phyloP scores from a whole-genome alignment of 1,140 invertebrate species.

The Rhopalosiphum maidis region DNA sequence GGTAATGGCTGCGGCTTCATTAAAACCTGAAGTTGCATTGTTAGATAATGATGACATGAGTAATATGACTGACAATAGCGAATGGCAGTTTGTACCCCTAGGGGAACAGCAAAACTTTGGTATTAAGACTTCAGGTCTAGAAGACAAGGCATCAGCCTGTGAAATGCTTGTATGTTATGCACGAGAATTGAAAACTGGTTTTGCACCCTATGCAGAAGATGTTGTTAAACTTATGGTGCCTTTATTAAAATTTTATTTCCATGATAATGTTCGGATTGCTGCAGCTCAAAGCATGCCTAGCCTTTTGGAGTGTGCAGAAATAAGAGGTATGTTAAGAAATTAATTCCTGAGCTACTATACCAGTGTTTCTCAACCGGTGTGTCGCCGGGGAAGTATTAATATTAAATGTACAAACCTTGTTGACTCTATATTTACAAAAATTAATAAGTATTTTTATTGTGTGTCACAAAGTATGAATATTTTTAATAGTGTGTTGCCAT shows the following conservation, averaged over 20 bases:
- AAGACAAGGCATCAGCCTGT: constrained; percentile 98
- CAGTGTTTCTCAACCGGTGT: no score
- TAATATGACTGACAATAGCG: constrained; percentile 84
- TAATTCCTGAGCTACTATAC: neutral
- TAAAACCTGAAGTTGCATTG: constrained; percentile 97
- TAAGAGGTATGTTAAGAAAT: constrained; percentile 70
- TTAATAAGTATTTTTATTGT: no score
- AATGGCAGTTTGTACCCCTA: constrained; percentile 97
- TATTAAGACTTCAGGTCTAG: constrained; percentile 89
- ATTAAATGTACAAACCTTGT: no score
- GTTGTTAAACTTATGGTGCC: constrained; percentile 95
- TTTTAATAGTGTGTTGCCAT: no score
- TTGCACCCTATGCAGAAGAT: constrained; percentile 92
- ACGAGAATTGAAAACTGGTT: constrained; percentile 94
- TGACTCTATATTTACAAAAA: no score
- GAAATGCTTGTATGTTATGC: constrained; percentile 99
- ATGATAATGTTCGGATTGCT: constrained; percentile 90
- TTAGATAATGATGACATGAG: constrained; percentile 91
- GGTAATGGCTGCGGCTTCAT: constrained; percentile 91
- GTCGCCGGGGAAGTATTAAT: no score
- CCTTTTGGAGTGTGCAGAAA: constrained; percentile 90
- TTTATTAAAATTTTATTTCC: constrained; percentile 98
- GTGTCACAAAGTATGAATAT: no score
- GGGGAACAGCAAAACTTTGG: constrained; percentile 96
- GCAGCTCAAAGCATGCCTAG: constrained; percentile 95